Evolutionary conservation across 2,797 vertebrate genomes (phyloP).

Genomic region (Sphenodon punctatus): DNA sequence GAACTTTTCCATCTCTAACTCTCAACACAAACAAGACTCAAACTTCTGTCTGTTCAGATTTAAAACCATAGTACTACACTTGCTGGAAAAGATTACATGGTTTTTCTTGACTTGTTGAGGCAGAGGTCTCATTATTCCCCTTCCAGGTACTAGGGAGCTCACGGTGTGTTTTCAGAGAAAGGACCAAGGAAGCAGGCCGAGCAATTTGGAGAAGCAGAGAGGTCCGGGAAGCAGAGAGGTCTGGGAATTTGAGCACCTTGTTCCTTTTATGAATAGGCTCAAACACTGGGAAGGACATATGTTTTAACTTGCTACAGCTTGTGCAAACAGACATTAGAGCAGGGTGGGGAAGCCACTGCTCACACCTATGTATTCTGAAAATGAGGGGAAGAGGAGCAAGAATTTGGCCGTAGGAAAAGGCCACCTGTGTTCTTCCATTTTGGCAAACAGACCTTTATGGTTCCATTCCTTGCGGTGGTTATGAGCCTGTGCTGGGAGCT

Average conservation of each 20-base stretch:
- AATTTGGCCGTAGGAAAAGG: background rate
- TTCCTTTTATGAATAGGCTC: background rate
- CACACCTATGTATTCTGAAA: background rate
- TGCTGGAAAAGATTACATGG: background rate
- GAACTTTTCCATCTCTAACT: no score
- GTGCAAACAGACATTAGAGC: background rate
- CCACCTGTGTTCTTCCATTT: background rate
- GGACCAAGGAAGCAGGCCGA: background rate
- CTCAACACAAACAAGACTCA: no score
- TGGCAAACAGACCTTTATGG: conserved; percentile 34
- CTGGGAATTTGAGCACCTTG: background rate
- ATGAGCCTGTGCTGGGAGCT: conserved; percentile 67
- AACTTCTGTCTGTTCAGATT: background rate
- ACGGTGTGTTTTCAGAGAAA: background rate
- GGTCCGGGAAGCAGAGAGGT: background rate
- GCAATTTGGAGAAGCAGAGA: background rate
- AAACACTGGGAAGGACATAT: background rate
- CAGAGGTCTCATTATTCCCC: background rate
- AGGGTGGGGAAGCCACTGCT: background rate
- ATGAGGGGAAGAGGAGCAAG: background rate
- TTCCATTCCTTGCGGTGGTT: conserved; percentile 68
- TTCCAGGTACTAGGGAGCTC: background rate
- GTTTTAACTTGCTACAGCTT: background rate
- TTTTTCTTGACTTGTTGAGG: background rate
- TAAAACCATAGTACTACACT: background rate